Evolutionary conservation across 2,888 invertebrate species (phyloP).

Genomic region (Acanthosepion lycidas): DNA sequence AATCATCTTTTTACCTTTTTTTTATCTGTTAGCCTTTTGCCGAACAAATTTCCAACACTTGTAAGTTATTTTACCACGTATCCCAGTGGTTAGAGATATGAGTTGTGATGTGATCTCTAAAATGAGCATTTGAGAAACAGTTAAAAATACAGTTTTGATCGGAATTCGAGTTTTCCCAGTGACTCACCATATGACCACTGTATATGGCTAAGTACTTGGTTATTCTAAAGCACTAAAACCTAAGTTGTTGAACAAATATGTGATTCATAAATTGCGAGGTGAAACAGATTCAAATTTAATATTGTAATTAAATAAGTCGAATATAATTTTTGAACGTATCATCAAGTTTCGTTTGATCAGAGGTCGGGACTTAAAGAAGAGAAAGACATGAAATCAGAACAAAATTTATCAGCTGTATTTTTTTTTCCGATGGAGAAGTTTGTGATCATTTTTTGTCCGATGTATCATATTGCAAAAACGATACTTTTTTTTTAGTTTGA

Average conservation of each 20-base stretch:
- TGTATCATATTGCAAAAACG: no score
- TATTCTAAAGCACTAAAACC: not conserved
- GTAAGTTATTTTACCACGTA: no score
- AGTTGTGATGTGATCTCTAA: no score
- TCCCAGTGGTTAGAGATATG: no score
- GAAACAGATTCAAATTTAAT: not conserved
- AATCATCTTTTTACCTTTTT: no score
- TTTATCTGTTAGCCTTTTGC: no score
- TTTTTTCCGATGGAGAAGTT: not conserved
- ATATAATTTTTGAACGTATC: not conserved
- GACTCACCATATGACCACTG: not conserved
- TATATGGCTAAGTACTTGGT: not conserved
- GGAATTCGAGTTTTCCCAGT: not conserved
- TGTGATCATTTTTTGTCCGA: no score
- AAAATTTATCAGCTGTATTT: not conserved
- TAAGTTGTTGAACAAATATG: not conserved
- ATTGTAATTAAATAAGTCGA: conserved; percentile 4
- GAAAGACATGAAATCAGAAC: not conserved
- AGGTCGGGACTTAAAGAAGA: not conserved
- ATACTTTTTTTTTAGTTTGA: no score
- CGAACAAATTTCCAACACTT: no score
- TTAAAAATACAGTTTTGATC: no score
- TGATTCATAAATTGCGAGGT: not conserved
- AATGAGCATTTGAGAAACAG: no score
- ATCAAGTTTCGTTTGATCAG: not conserved